Percentiles rank a stretch among this genome's conserved stretches.
phyloP scores from a whole-genome alignment of 1,140 invertebrate species.

The Drosophila lini region DNA sequence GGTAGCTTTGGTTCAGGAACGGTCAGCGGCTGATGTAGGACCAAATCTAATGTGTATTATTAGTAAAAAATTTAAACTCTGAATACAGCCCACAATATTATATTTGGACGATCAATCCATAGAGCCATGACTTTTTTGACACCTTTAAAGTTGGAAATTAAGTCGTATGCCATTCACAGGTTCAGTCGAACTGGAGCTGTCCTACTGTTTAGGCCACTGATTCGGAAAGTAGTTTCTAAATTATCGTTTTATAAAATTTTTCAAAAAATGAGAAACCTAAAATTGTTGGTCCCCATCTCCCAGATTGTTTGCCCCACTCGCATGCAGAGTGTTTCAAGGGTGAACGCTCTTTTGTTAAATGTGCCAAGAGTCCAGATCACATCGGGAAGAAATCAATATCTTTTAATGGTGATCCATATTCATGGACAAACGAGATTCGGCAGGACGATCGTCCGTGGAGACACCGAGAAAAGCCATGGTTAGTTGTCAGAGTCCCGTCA shows the following conservation, averaged over 20 bases:
- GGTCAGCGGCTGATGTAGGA: neutral
- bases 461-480: conserved; percentile 6
- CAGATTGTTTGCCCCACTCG: neutral
- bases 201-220: neutral
- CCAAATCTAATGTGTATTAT: no score
- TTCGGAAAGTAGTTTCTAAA: conserved; percentile 23
- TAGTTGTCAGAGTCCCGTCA: neutral
- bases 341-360: conserved; percentile 27
- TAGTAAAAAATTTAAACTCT: neutral
- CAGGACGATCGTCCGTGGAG: conserved; percentile 24
- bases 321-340: conserved; percentile 1
- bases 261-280: conserved; percentile 11
- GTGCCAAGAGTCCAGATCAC: conserved; percentile 23
- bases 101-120: neutral
- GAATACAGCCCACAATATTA: neutral
- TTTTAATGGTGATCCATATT: conserved; percentile 16
- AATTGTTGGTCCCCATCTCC: conserved; percentile 12
- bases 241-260: neutral
- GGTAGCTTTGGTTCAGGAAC: neutral
- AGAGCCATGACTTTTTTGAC: conserved; percentile 1
- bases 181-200: conserved; percentile 10
- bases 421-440: conserved; percentile 16
- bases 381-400: conserved; percentile 17
- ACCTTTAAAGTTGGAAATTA: neutral
- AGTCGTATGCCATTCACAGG: neutral